Base-by-base conservation (phyloP, 2,888 invertebrate species). In the Anthophora plumipes region DNA sequence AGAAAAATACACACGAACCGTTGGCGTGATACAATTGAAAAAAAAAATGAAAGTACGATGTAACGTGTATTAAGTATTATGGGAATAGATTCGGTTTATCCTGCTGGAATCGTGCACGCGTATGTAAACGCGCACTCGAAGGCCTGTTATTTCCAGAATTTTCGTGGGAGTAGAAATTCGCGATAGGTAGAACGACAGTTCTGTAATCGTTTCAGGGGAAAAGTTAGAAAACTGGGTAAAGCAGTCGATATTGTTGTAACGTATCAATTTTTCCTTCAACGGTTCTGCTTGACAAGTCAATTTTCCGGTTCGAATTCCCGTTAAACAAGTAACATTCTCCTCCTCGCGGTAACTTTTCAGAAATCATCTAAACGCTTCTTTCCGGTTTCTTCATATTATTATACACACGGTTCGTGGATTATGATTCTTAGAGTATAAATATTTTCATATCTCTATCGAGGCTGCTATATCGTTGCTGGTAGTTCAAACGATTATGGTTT, bases 101-200 rank as follows among this genome's bases (percentile, higher is more conserved):
- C 17, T 37, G n/a, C 14, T 12, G 14, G 20, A 39, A 55, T 41
- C 37, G 5, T 22, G 67, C 25, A 43, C 25, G 39, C n/a, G 57
- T 43, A 22, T 31, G n/a, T 25, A 64, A 55, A 50, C 50, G 25
- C 60, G 31, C 12, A 52, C 9, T 31, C 17, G 25, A 37, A 71
- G 63, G 41, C 8, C 50, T 22, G 76, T 85, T 90, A 85, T 89
- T 90, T 88, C 76, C 79, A 87, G 87, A 85, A 88, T 88, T 87
- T 88, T 86, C 87, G 81, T 85, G 78, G 86, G 84, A 80, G 83
- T 85, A n/a, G n/a, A 74, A 77, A 88, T 86, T 85, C 88, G 81
- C 88, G 81, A 85, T 84, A n/a, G n/a, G n/a, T n/a, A n/a, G n/a
- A n/a, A 81, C 76, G 88, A 86, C 87, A 85, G 88, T 90, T 89